Base-by-base conservation (phyloP, 2,888 invertebrate genomes). In the Eristalis tenax region DNA sequence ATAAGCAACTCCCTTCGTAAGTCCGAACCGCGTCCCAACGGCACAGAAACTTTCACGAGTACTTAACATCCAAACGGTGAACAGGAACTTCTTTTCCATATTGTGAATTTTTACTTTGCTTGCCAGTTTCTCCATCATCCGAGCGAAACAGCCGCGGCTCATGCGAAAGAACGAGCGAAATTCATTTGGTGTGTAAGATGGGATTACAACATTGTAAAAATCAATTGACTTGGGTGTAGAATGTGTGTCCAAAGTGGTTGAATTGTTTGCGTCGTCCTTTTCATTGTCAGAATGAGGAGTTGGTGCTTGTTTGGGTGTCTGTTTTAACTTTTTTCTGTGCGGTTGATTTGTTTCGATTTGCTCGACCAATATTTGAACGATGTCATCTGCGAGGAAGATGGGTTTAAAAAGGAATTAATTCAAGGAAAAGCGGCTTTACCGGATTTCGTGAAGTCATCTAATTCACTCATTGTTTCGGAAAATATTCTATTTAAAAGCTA, bases 151-250 rank as follows among this genome's bases (percentile, higher is more conserved):
- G 2, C 13, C 22, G 0, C 85, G 85, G 35, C 73, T 82, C 85
- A 85, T 85, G n/a, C 77, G 81, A 28, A 85, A 85, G n/a, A 35
- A 35, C 1, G n/a, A 15, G 2, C 81, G 82, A 32, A 85, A 85
- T n/a, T 85, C 76, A 8, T 65, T 68, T 4, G 57, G 61, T 1
- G 68, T 73, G 43, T 56, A 69, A 1, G 57, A 35, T 38, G 85
- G 85, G 26, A 85, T 65, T 4, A 8, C 22, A 0, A 59, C 35
- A 15, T 68, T 68, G 13, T 64, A 85, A 38, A 85, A 85, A n/a
- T 64, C 63, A 23, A 40, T 10, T 11, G 35, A 15, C 50, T 71
- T 80, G 10, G 18, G 18, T 10, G 13, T 18, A 4, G 2, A 26
- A 13, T n/a, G 6, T 1, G 4, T 50, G 43, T 50, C 50, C 6